phyloP scores from a whole-genome alignment of 2,888 invertebrate species.

The Ormyrus thymus region DNA sequence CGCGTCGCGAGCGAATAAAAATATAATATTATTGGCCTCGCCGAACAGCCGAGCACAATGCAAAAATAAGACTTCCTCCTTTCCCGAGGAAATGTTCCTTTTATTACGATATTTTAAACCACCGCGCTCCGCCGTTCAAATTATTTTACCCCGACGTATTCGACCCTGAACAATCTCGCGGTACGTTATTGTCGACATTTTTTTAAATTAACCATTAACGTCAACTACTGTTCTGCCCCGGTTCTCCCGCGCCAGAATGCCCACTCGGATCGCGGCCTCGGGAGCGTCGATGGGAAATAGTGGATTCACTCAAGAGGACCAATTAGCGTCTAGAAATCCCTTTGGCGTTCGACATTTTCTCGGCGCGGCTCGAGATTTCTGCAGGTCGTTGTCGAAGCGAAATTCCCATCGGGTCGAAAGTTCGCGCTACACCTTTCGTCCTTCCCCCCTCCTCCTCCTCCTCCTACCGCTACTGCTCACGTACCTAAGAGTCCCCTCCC shows the following conservation, averaged over 20 bases:
- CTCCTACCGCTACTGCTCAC: background rate
- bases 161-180: too few relatives aligned
- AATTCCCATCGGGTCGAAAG: conserved; percentile 62
- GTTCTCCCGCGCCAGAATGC: too few relatives aligned
- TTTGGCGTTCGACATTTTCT: too few relatives aligned
- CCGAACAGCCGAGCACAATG: background rate
- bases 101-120: too few relatives aligned
- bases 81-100: background rate
- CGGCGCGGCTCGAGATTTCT: too few relatives aligned
- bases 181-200: too few relatives aligned
- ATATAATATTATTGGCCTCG: conserved; percentile 23
- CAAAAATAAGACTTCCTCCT: background rate
- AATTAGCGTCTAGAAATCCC: conserved; percentile 7
- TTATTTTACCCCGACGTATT: too few relatives aligned
- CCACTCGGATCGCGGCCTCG: too few relatives aligned
- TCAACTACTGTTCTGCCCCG: too few relatives aligned
- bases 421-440: conserved; percentile 57
- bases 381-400: conserved; percentile 42
- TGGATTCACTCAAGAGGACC: too few relatives aligned
- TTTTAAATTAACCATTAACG: too few relatives aligned
- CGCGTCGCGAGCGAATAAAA: conserved; percentile 13
- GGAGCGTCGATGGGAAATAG: too few relatives aligned
- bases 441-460: conserved; percentile 54
- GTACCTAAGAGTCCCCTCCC: background rate
- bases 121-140: background rate